Evolutionary conservation across 35 echinoderm and acorn worm species (phyloP).

Genomic region (Lytechinus variegatus): DNA sequence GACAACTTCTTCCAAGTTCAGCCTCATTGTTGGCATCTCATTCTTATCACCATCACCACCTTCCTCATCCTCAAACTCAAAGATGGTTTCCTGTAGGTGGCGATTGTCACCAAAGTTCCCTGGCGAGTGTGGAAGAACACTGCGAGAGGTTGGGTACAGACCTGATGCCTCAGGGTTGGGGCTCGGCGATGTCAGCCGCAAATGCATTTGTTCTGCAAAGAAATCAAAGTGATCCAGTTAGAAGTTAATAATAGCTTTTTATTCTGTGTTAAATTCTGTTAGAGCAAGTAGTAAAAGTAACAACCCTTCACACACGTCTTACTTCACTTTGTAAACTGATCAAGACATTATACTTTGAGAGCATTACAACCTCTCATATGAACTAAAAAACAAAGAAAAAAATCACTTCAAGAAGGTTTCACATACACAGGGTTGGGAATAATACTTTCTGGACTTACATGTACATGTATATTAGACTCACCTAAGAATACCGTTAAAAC

Average conservation of each 20-base stretch:
- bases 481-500: too few relatives aligned
- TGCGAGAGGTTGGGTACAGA: conserved; percentile 60
- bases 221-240: not conserved
- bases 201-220: conserved; percentile 77
- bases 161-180: conserved; percentile 52
- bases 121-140: conserved; percentile 67
- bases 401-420: too few relatives aligned
- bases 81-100: conserved; percentile 56
- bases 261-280: too few relatives aligned
- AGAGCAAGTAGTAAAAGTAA: too few relatives aligned
- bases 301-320: too few relatives aligned
- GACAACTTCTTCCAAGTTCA: not conserved
- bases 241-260: not conserved
- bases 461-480: too few relatives aligned
- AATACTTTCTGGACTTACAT: too few relatives aligned
- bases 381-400: too few relatives aligned
- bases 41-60: not conserved
- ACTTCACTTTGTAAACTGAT: too few relatives aligned
- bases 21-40: not conserved
- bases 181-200: conserved; percentile 62
- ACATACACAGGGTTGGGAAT: too few relatives aligned
- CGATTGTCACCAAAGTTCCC: conserved; percentile 1
- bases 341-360: too few relatives aligned
- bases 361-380: too few relatives aligned
- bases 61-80: conserved; percentile 68